Conservation (phyloP, 2,113 vertebrate species). For the rabbit (Oryctolagus cuniculus) region DNA sequence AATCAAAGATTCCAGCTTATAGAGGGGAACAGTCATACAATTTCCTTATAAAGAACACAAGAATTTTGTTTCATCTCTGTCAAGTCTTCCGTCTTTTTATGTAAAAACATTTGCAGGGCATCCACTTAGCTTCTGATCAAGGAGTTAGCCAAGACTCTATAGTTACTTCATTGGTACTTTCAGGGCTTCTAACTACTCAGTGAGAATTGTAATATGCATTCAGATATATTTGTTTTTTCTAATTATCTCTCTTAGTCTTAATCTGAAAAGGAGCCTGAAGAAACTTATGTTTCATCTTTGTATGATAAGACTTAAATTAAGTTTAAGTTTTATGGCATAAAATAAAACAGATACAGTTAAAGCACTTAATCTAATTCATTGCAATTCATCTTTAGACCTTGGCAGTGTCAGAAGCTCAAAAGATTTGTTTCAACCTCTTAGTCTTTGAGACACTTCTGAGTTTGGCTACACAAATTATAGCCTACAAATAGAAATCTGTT, state of each 20-base stretch:
- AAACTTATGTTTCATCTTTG: slow-evolving; percentile 37
- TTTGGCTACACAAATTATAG: neutral
- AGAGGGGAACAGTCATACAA: neutral
- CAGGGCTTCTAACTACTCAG: neutral
- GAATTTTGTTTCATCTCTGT: slow-evolving; percentile 15
- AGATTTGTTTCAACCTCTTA: slow-evolving; percentile 23
- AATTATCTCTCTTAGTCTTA: slow-evolving; percentile 49
- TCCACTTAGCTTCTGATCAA: slow-evolving; percentile 23
- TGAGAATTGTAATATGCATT: slow-evolving; percentile 36
- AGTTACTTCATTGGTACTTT: neutral
- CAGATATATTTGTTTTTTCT: slow-evolving; percentile 36
- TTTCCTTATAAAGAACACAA: neutral
- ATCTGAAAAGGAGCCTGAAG: slow-evolving; percentile 19
- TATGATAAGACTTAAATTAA: slow-evolving; percentile 42
- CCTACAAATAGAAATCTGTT: slow-evolving; percentile 49
- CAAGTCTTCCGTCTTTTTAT: neutral
- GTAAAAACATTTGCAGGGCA: slow-evolving; percentile 17
- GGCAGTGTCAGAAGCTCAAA: slow-evolving; percentile 23
- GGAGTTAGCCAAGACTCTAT: neutral
- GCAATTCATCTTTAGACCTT: slow-evolving; percentile 53
- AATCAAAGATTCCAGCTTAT: neutral
- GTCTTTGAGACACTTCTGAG: neutral
- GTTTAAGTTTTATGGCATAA: neutral
- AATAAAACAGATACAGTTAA: slow-evolving; percentile 11
- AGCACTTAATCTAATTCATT: slow-evolving; percentile 14